Evolutionary conservation across 23 tunicate genomes (phyloP).

Genomic region (Clavelina lepadiformis): DNA sequence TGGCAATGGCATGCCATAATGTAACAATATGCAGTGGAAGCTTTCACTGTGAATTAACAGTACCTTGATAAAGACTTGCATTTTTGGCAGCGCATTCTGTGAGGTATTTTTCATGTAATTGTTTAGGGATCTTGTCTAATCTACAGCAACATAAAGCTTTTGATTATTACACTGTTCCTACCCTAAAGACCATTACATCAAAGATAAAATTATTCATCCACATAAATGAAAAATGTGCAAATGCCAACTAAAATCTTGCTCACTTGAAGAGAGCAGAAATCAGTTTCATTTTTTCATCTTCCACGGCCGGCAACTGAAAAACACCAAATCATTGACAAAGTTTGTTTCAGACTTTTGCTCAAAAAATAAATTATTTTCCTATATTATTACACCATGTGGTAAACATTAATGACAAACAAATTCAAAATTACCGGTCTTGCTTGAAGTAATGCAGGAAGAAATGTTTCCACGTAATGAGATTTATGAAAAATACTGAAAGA

Average conservation of each 20-base stretch:
- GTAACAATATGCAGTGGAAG: too few relatives aligned
- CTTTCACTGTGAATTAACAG: too few relatives aligned
- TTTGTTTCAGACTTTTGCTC: too few relatives aligned
- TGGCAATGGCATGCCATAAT: too few relatives aligned
- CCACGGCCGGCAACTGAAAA: slow-evolving; percentile 24
- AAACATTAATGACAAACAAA: neutral
- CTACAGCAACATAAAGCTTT: too few relatives aligned
- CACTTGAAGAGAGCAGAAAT: slow-evolving; percentile 23
- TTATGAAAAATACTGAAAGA: slow-evolving; percentile 27
- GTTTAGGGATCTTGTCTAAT: slow-evolving; percentile 18
- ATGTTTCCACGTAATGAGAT: slow-evolving; percentile 12
- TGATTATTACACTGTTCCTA: too few relatives aligned
- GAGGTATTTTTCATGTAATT: slow-evolving; percentile 5
- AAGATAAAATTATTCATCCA: too few relatives aligned
- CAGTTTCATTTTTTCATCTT: slow-evolving; percentile 24
- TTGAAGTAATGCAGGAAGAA: slow-evolving; percentile 18
- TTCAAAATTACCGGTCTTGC: slow-evolving; percentile 26
- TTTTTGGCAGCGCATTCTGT: slow-evolving; percentile 13
- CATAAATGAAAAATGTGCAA: neutral
- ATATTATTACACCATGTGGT: too few relatives aligned
- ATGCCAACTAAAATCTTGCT: neutral
- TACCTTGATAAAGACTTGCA: slow-evolving; percentile 20
- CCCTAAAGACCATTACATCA: too few relatives aligned
- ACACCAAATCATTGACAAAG: too few relatives aligned
- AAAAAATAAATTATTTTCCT: too few relatives aligned